Percentiles rank a stretch among this genome's conserved stretches.
Evolutionary conservation across 2,797 vertebrate genomes (phyloP).

Genomic region (Danio choprae): DNA sequence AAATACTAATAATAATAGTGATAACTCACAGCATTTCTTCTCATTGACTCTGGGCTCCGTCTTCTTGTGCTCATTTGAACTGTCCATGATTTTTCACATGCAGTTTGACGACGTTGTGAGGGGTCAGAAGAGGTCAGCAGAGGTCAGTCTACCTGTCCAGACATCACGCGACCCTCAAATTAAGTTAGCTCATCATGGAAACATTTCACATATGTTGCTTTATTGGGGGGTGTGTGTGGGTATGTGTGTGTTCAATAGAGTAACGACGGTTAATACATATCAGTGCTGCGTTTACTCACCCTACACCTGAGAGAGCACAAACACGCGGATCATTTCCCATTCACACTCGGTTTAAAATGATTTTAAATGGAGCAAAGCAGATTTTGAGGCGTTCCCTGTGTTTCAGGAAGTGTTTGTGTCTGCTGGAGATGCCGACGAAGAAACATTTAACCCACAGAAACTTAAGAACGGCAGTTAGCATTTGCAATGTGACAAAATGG

Average conservation of each 20-base stretch:
- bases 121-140: constrained; percentile 9
- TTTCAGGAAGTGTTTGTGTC: constrained; percentile 35
- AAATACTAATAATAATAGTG: neutral
- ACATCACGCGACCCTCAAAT: neutral
- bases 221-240: too few species aligned
- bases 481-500: neutral
- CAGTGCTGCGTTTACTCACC: neutral
- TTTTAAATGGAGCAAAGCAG: neutral
- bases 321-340: neutral
- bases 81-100: constrained; percentile 2
- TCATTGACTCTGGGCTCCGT: constrained; percentile 62
- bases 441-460: too few species aligned
- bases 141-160: constrained; percentile 17
- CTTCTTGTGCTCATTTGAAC: constrained; percentile 27
- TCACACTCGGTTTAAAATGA: neutral
- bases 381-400: neutral
- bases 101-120: neutral
- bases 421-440: neutral
- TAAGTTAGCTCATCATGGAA: neutral
- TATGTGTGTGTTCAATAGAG: neutral
- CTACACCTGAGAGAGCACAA: neutral
- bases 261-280: neutral
- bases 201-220: neutral
- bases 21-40: constrained; percentile 83
- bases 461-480: neutral